Percentiles rank a stretch among this genome's conserved stretches.
Evolutionary conservation across 2,113 vertebrate genomes (phyloP).

Genomic region (Malurus alboscapulatus): DNA sequence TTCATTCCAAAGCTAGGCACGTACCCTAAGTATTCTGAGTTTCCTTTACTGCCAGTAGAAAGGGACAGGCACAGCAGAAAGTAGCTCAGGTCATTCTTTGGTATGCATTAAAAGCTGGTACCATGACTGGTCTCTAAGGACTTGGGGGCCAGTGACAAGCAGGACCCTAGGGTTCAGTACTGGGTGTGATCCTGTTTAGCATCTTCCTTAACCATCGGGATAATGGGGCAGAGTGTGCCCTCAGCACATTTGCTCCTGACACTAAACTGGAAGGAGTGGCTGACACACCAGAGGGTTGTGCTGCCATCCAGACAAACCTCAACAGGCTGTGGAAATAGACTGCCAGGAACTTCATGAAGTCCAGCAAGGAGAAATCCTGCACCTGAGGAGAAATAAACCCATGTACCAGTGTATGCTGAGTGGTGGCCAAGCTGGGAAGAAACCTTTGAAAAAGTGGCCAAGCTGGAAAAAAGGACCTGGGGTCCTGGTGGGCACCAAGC

Average conservation of each 20-base stretch:
- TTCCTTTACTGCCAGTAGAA: not conserved
- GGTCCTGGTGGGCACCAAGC: not conserved
- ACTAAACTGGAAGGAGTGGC: not conserved
- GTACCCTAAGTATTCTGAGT: not conserved
- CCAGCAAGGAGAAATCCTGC: not conserved
- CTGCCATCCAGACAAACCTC: not conserved
- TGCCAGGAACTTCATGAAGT: not conserved
- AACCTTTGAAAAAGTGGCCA: not conserved
- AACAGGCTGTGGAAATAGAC: not conserved
- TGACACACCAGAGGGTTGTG: rapidly evolving
- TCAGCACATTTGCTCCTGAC: not conserved
- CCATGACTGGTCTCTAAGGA: not conserved
- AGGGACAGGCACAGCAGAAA: not conserved
- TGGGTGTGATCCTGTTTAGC: not conserved
- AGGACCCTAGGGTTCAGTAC: not conserved
- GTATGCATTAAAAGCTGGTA: not conserved
- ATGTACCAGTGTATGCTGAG: not conserved
- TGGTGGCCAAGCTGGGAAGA: not conserved
- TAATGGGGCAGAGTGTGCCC: not conserved
- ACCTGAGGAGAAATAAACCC: not conserved
- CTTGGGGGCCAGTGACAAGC: not conserved
- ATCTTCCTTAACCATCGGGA: not conserved
- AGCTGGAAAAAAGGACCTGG: not conserved
- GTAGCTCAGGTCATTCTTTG: not conserved
- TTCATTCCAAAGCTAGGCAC: not conserved